Evolutionary conservation across 2,888 invertebrate species (phyloP).

Genomic region (Ethmia dodecea): DNA sequence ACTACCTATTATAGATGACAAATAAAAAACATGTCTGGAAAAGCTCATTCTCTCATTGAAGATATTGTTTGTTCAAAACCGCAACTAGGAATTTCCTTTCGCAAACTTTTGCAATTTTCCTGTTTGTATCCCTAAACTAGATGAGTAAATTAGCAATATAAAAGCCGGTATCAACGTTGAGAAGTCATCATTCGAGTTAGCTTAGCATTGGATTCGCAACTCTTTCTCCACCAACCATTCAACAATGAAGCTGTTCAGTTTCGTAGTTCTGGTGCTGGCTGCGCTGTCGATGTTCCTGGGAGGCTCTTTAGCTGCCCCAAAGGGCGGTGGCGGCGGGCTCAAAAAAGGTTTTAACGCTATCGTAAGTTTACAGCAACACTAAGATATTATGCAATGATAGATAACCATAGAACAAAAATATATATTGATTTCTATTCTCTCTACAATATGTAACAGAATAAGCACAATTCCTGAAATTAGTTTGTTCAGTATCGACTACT

Average conservation of each 20-base stretch:
- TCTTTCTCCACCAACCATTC: not conserved
- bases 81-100: too few relatives aligned
- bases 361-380: conserved; percentile 26
- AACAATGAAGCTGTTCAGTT: conserved; percentile 32
- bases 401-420: too few relatives aligned
- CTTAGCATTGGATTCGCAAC: not conserved
- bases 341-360: conserved; percentile 28
- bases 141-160: not conserved
- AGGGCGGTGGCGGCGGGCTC: conserved; percentile 24
- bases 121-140: too few relatives aligned
- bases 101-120: too few relatives aligned
- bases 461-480: too few relatives aligned
- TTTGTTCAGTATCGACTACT: too few relatives aligned
- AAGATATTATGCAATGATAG: not conserved
- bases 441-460: too few relatives aligned
- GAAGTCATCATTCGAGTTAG: not conserved
- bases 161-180: not conserved
- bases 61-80: too few relatives aligned
- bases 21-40: too few relatives aligned
- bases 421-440: too few relatives aligned
- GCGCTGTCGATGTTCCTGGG: conserved; percentile 26
- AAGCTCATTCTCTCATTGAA: too few relatives aligned
- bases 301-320: conserved; percentile 26
- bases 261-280: conserved; percentile 27
- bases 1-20: too few relatives aligned